Evolutionary conservation across 2,888 invertebrate genomes (phyloP).

Genomic region (Eupelmus urozonus): DNA sequence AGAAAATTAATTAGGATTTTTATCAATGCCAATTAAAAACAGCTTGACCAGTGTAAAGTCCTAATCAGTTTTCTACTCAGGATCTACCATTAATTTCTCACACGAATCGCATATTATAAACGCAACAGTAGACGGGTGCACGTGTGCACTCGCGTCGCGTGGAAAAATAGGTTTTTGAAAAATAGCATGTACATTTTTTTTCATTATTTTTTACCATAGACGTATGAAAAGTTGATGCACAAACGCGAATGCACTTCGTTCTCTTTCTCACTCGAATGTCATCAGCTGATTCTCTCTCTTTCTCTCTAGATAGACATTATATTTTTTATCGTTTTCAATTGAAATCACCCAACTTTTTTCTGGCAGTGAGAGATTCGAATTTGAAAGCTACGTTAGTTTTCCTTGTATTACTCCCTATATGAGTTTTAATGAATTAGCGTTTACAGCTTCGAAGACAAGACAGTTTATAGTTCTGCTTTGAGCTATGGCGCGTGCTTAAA

Average conservation of each 20-base stretch:
- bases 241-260: neutral
- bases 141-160: constrained; percentile 18
- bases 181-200: too few species aligned
- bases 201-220: constrained; percentile 29
- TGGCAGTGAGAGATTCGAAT: constrained; percentile 49
- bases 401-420: too few species aligned
- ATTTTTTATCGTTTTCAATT: too few species aligned
- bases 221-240: constrained; percentile 40
- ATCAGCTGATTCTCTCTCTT: neutral
- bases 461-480: neutral
- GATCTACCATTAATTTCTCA: constrained; percentile 13
- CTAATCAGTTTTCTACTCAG: too few species aligned
- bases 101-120: constrained; percentile 29
- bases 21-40: too few species aligned
- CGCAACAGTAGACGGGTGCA: neutral
- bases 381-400: neutral
- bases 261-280: neutral
- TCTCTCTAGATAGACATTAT: neutral
- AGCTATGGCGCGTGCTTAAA: neutral
- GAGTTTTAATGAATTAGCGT: neutral
- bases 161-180: constrained; percentile 57
- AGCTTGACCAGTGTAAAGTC: too few species aligned
- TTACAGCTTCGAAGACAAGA: neutral
- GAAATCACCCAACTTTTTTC: constrained; percentile 9
- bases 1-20: too few species aligned